A percentile compares a stretch with the other conserved stretches of the same genome.
Evolutionary conservation across 2,113 vertebrate genomes (phyloP).

Genomic region (Amphilophus citrinellus): DNA sequence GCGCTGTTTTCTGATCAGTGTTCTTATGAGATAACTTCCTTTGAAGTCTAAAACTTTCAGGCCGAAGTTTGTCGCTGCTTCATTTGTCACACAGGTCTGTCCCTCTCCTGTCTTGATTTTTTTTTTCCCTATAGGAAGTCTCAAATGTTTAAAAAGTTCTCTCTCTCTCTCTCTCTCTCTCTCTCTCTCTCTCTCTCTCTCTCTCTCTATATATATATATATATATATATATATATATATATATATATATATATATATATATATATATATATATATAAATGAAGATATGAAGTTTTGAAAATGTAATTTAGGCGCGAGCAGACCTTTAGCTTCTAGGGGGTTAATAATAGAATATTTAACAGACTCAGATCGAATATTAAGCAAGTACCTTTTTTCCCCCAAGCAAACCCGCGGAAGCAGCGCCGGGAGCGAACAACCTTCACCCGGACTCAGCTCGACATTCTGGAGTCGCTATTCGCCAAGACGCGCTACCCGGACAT

Average conservation of each 20-base stretch:
- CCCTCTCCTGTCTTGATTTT: no score
- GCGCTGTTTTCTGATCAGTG: not conserved
- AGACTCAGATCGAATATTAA: not conserved
- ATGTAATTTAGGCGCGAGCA: not conserved
- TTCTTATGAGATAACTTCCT: not conserved
- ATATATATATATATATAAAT: no score
- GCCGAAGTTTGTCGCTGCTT: not conserved
- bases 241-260: no score
- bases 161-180: no score
- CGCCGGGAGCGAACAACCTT: slow-evolving; percentile 93
- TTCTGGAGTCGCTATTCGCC: slow-evolving; percentile 88
- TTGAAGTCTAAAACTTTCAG: not conserved
- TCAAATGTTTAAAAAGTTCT: not conserved
- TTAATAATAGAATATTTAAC: not conserved
- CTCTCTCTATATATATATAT: no score
- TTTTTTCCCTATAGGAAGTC: no score
- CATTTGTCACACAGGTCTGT: no score
- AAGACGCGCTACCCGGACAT: slow-evolving; percentile 96
- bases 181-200: no score
- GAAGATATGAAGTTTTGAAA: not conserved
- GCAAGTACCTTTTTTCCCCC: not conserved
- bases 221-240: no score
- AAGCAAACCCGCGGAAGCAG: slow-evolving; percentile 92
- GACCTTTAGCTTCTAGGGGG: no score
- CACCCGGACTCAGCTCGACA: slow-evolving; percentile 91